These are phyloP conservation scores for Enteromius fasciolatus DNA, from an alignment of 2,797 vertebrate genomes.

Conservation along the genomic window DNA sequence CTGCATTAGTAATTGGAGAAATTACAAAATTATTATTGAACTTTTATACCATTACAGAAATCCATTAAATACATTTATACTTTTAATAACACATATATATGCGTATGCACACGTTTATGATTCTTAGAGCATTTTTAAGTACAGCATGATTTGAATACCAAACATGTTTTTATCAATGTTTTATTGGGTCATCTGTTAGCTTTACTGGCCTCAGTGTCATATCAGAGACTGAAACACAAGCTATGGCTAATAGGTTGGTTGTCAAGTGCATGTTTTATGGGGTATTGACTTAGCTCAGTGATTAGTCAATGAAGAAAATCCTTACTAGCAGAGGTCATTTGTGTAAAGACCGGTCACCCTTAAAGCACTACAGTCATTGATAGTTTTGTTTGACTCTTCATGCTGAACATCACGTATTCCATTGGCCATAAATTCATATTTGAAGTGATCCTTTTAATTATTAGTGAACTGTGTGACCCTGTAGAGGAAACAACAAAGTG, in stretches of 20 bases:
- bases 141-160: background rate
- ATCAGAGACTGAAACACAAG: slow-evolving; percentile 34
- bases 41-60: background rate
- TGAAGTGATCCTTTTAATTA: slow-evolving; percentile 57
- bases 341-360: background rate
- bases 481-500: slow-evolving; percentile 54
- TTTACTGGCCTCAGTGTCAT: slow-evolving; percentile 16
- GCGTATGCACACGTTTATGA: background rate
- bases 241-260: slow-evolving; percentile 31
- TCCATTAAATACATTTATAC: background rate
- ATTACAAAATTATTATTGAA: background rate
- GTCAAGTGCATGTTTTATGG: slow-evolving; percentile 41
- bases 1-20: background rate
- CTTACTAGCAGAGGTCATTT: background rate
- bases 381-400: slow-evolving; percentile 14
- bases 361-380: slow-evolving; percentile 3
- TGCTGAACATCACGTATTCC: slow-evolving; percentile 3
- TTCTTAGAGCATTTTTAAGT: background rate
- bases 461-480: slow-evolving; percentile 58
- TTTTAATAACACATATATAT: too few relatives aligned
- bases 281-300: slow-evolving; percentile 44
- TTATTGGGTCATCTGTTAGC: slow-evolving; percentile 47
- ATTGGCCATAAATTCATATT: background rate
- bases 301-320: slow-evolving; percentile 57
- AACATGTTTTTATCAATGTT: slow-evolving; percentile 27